These are phyloP conservation scores for Alethe diademata DNA, from an alignment of 2,113 vertebrate genomes.

Conservation along the genomic window DNA sequence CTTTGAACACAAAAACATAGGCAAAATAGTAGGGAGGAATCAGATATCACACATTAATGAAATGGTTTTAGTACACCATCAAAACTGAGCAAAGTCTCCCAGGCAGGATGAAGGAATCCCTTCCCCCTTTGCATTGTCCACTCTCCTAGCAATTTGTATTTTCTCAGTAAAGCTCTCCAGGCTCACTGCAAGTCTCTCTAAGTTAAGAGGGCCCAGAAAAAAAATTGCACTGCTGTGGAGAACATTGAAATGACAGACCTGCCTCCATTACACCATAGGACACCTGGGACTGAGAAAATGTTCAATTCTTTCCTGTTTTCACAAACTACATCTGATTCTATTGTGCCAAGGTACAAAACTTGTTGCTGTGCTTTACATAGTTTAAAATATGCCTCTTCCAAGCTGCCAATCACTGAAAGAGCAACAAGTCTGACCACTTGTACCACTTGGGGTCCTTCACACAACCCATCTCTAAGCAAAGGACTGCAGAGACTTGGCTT, in stretches of 20 bases:
- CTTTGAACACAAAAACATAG: not conserved
- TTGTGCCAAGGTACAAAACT: not conserved
- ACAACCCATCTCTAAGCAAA: not conserved
- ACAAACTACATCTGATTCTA: not conserved
- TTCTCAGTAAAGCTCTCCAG: not conserved
- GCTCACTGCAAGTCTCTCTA: not conserved
- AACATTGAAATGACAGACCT: not conserved
- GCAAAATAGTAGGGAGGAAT: not conserved
- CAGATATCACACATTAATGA: rapidly evolving
- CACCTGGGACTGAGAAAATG: not conserved
- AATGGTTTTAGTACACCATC: not conserved
- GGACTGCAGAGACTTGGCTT: not conserved
- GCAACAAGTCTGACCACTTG: not conserved
- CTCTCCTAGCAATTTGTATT: not conserved
- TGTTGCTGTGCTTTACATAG: not conserved
- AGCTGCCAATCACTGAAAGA: not conserved
- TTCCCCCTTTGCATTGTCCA: not conserved
- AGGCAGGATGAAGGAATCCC: not conserved
- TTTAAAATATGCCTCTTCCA: not conserved
- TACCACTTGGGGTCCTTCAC: not conserved
- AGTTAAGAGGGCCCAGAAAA: not conserved
- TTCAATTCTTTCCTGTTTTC: not conserved
- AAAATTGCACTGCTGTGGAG: not conserved
- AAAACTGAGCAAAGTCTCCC: not conserved
- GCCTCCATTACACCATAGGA: not conserved